These are phyloP conservation scores for Psittacula derbiana DNA, from an alignment of 2,797 vertebrate species.

Conservation along the genomic window DNA sequence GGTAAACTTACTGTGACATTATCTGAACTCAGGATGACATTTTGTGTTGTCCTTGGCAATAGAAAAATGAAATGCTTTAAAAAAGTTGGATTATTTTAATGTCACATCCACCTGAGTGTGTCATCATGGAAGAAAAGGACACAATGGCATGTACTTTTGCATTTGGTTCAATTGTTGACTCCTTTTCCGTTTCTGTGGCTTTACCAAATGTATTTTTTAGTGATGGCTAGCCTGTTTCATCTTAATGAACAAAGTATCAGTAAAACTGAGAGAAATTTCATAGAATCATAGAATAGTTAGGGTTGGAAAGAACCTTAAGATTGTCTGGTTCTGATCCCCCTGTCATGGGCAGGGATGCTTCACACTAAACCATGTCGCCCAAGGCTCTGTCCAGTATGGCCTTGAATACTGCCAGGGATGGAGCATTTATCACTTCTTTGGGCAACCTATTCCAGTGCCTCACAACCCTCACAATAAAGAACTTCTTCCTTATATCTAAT, in stretches of 20 bases:
- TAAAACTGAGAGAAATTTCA: neutral
- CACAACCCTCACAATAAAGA: too few relatives aligned
- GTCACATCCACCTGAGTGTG: neutral
- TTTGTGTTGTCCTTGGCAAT: neutral
- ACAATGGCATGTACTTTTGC: neutral
- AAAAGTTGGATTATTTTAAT: neutral
- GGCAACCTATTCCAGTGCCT: too few relatives aligned
- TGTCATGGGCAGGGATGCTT: neutral
- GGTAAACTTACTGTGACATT: neutral
- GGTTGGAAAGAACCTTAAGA: neutral
- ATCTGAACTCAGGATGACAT: neutral
- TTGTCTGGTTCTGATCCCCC: neutral
- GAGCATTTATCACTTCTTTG: neutral
- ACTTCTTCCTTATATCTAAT: too few relatives aligned
- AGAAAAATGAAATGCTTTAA: neutral
- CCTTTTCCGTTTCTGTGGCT: neutral
- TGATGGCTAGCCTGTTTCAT: neutral
- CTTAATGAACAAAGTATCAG: neutral
- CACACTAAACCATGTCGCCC: neutral
- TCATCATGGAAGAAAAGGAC: neutral
- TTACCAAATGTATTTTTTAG: neutral
- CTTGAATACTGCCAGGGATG: neutral
- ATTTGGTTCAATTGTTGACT: neutral
- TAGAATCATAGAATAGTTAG: neutral
- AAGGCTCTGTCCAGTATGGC: neutral